Evolutionary conservation across 2,888 invertebrate genomes (phyloP).

Genomic region (Callosobruchus maculatus): DNA sequence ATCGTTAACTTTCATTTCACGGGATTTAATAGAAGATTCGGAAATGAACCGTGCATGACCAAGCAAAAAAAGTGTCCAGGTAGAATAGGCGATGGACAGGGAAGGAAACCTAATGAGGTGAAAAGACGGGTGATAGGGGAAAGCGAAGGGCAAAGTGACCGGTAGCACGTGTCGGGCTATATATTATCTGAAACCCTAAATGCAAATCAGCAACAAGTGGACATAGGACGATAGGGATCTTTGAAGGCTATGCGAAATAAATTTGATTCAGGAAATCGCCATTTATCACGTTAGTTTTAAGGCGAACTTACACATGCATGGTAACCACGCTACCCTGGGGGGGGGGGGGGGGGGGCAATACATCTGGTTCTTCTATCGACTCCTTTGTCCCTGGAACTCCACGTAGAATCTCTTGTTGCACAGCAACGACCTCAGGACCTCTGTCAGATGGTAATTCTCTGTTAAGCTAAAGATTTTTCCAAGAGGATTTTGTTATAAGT

Average conservation of each 20-base stretch:
- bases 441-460: too few species aligned
- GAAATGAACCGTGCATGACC: neutral
- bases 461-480: too few species aligned
- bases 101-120: neutral
- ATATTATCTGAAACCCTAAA: conserved; percentile 19
- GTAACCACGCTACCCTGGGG: too few species aligned
- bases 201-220: conserved; percentile 19
- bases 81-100: neutral
- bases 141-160: neutral
- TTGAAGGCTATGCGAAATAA: neutral
- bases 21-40: neutral
- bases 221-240: neutral
- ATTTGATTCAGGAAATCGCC: neutral
- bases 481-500: too few species aligned
- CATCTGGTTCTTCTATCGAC: too few species aligned
- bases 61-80: neutral
- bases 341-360: too few species aligned
- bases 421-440: too few species aligned
- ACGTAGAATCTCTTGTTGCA: too few species aligned
- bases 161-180: neutral
- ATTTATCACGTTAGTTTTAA: neutral
- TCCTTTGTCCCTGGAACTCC: too few species aligned
- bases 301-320: too few species aligned
- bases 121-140: neutral
- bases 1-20: neutral